Percentiles rank a stretch among this genome's conserved stretches.
These are phyloP conservation scores for Chondrilla cf. caribensis DNA, from an alignment of 37 sponge, comb jelly and placozoan genomes.

Conservation along the genomic window DNA sequence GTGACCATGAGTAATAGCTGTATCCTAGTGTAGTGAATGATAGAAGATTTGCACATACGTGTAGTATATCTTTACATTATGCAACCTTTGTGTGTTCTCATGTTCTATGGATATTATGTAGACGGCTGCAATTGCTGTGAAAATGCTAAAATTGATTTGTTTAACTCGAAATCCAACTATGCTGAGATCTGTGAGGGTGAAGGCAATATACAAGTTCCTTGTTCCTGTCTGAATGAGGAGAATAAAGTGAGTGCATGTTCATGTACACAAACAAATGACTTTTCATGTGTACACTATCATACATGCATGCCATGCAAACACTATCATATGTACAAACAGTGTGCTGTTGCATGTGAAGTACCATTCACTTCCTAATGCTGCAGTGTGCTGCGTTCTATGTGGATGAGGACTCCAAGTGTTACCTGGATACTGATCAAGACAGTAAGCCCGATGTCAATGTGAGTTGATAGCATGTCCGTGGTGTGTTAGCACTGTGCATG, in stretches of 20 bases:
- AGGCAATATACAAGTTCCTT: not conserved
- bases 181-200: not conserved
- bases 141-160: not conserved
- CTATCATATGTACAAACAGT: not conserved
- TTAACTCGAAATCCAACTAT: not conserved
- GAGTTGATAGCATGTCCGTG: too few species aligned
- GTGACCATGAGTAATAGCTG: too few species aligned
- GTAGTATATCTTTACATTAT: too few species aligned
- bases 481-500: too few species aligned
- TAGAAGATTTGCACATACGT: too few species aligned
- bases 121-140: constrained; percentile 1
- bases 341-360: not conserved
- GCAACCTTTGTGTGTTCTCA: too few species aligned
- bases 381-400: too few species aligned
- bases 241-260: not conserved
- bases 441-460: not conserved
- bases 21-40: too few species aligned
- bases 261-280: too few species aligned
- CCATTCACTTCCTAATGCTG: too few species aligned
- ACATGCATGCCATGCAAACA: too few species aligned
- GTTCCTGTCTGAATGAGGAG: not conserved
- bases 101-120: not conserved
- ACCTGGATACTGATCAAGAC: constrained; percentile 1
- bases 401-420: not conserved
- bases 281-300: too few species aligned